Conservation (phyloP, 2,113 vertebrate genomes). For the Pao palembangensis region DNA sequence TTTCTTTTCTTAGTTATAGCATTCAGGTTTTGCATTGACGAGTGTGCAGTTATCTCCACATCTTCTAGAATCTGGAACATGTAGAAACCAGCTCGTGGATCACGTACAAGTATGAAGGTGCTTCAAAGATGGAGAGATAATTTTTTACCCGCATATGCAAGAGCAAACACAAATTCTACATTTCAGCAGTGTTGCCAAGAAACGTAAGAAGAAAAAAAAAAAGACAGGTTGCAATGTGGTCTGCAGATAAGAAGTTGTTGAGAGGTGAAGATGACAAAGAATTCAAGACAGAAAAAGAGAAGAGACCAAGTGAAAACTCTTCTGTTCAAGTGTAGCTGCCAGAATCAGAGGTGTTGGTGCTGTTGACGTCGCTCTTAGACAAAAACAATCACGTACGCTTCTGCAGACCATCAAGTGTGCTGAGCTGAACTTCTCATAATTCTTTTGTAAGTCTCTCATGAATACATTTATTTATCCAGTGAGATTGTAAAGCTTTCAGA, state of each 20-base stretch:
- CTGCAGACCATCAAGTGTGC: conserved; percentile 34
- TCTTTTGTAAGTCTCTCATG: background rate
- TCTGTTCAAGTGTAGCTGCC: conserved; percentile 22
- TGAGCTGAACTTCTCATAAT: background rate
- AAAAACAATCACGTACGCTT: background rate
- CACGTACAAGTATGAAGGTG: conserved; percentile 50
- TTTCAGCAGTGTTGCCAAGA: conserved; percentile 68
- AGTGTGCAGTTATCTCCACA: conserved; percentile 41
- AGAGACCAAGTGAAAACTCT: conserved; percentile 9
- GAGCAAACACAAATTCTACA: conserved; percentile 55
- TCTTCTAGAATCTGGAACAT: conserved; percentile 35
- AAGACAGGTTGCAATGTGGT: conserved; percentile 75
- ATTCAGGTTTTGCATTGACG: conserved; percentile 40
- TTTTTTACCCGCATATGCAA: conserved; percentile 55
- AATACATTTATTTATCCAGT: no score
- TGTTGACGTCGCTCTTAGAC: background rate
- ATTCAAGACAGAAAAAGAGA: conserved; percentile 15
- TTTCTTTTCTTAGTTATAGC: conserved; percentile 11
- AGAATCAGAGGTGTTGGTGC: conserved; percentile 19
- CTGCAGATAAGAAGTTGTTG: conserved; percentile 63
- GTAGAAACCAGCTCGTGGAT: conserved; percentile 24
- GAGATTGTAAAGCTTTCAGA: no score
- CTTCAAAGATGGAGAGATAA: conserved; percentile 69
- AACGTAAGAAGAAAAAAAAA: conserved; percentile 69
- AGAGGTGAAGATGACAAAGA: conserved; percentile 46